Evolutionary conservation across 2,113 vertebrate species (phyloP), one percentile per base, ranked within the genome.

Genomic region (Ammodytes marinus): DNA sequence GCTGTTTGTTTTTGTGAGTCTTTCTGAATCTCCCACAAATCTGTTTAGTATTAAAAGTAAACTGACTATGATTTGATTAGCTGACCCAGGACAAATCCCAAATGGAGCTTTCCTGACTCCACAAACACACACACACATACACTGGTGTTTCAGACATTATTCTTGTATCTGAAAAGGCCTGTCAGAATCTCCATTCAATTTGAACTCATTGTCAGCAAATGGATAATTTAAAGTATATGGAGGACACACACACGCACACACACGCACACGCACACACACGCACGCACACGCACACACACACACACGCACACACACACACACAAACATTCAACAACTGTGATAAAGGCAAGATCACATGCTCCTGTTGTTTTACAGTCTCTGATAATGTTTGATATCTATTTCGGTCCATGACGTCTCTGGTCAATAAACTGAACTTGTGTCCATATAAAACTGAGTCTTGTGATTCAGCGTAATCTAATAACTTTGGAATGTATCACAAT

Each of bases 11-110:
- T 88, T 82, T 74, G 58, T 43, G 19, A 70, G 85, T 78, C 53
- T 1, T 82, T 74, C 63, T 43, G 19, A 70, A 86, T 78, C 53
- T 1, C 39, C 3, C 52, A 60, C 54, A 92, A 91, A 92, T 87
- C 90, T 87, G 80, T 52, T 75, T 17, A 75, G 66, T 90, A 91
- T 91, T 93, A 86, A 91, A 93, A 92, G 84, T 89, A 89, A 93
- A 91, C 68, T 15, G 68, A 75, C 53, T 42, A 71, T 49, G 79
- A 73, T 87, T 92, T 82, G 50, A 39, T 72, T 54, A 3, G 50
- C n/a, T 50, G 69, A 27, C 69, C 17, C 4, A 13, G 7, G 45
- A 83, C 69, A 84, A 79, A 79, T 66, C 77, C 82, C 27, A 15
- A 65, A 47, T 50, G 71, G 47, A 80, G 46, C 77, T 43, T 75